These are phyloP conservation scores for Actenoides lindsayi DNA, from an alignment of 2,113 vertebrate species.

Conservation along the genomic window DNA sequence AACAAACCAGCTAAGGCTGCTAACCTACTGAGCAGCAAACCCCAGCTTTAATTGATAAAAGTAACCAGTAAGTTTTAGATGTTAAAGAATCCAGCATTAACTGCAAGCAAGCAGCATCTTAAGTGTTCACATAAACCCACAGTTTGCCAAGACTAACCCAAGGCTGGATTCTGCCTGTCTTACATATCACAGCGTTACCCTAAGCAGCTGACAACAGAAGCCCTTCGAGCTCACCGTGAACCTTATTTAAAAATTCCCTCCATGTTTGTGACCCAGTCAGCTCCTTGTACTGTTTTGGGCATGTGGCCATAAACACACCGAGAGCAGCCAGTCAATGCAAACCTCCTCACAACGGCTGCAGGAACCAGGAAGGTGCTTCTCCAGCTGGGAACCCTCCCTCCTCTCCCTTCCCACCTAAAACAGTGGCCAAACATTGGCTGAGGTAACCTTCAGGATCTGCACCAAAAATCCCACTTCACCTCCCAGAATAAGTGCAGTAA, in stretches of 20 bases:
- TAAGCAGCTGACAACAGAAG: not conserved
- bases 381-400: not conserved
- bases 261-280: not conserved
- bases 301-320: not conserved
- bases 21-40: not conserved
- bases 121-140: not conserved
- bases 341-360: fast-evolving
- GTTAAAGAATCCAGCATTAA: not conserved
- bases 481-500: not conserved
- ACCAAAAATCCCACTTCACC: not conserved
- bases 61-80: not conserved
- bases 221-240: not conserved
- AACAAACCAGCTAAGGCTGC: not conserved
- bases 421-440: fast-evolving
- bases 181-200: not conserved
- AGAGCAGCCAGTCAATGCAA: not conserved
- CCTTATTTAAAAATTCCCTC: not conserved
- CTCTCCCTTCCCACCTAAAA: not conserved
- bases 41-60: not conserved
- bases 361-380: not conserved
- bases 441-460: not conserved
- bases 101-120: not conserved
- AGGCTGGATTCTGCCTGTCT: not conserved
- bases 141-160: not conserved
- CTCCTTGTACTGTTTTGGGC: not conserved